Evolutionary conservation across 1,140 invertebrate genomes (phyloP).

Genomic region (Metaphire vulgaris): DNA sequence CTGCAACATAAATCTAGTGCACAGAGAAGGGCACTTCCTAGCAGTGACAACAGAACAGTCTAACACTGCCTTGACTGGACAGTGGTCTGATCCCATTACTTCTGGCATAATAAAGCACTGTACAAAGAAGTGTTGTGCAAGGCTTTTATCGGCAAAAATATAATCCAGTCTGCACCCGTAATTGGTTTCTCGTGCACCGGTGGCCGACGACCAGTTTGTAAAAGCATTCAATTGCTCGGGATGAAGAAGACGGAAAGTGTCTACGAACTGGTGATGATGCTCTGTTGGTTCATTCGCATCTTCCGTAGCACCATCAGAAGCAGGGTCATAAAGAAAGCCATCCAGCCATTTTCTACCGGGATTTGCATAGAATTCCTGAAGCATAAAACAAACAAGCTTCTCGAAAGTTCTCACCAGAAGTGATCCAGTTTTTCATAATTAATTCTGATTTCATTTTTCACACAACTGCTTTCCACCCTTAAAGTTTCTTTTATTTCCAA

Average conservation of each 20-base stretch:
- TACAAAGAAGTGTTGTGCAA: conserved; percentile 40
- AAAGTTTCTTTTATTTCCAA: too few species aligned
- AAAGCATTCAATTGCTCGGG: conserved; percentile 52
- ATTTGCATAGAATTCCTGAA: conserved; percentile 42
- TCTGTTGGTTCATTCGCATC: neutral
- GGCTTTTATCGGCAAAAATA: conserved; percentile 51
- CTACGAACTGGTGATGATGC: conserved; percentile 48
- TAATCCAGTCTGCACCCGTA: conserved; percentile 60
- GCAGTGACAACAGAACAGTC: conserved; percentile 39
- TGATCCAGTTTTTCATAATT: too few species aligned
- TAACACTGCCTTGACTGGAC: conserved; percentile 54
- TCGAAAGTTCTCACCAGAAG: too few species aligned
- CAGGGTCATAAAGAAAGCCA: conserved; percentile 37
- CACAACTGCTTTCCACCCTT: too few species aligned
- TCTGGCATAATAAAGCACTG: conserved; percentile 52
- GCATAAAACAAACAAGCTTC: too few species aligned
- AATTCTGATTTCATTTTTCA: too few species aligned
- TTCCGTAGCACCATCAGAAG: neutral
- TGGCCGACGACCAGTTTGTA: conserved; percentile 57
- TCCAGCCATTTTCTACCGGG: conserved; percentile 52
- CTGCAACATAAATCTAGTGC: conserved; percentile 56
- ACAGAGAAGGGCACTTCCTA: conserved; percentile 47
- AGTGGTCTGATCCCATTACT: conserved; percentile 59
- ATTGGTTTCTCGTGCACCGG: conserved; percentile 56
- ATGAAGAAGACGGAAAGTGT: conserved; percentile 56